Evolutionary conservation across 2,888 invertebrate genomes (phyloP), one percentile per base, ranked within the genome.

Genomic region (Melanophora roralis): DNA sequence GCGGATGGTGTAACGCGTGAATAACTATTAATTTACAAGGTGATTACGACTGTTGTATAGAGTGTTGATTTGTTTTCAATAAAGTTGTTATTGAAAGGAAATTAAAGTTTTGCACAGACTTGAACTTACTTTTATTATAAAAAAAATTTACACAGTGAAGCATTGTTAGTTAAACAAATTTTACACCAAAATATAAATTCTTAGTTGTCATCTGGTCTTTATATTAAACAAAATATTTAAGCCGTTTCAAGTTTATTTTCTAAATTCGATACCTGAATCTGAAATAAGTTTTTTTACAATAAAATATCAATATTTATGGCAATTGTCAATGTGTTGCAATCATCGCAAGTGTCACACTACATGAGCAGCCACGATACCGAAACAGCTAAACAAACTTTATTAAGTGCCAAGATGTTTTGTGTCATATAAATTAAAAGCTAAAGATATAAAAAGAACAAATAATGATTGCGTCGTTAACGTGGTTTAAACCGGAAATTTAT

Each of bases 11-110:
- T 49, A 36, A 64, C 14, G 19, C 49, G 49, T 47, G 14, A 60
- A 38, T 36, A 45, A 32, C 64, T 4, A 62, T 40, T 69, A 55
- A 64, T 69, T 76, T 53, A 23, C 43, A 53, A 76, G 68, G 45
- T 74, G 73, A 73, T 65, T 73, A 65, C 32, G 40, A 60, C 43
- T 60, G 11, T 27, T 60, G 11, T 49, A 38, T 27, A 36, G 47
- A 69, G 47, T 69, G 68, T 23, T 69, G 57, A 69, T 57, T 55
- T 69, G 55, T 47, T 57, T 16, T 57, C 57, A 51, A 72, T 62
- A 72, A 27, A 53, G 71, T 62, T 34, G 72, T 62, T 53, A 72
- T 53, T 45, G 43, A 38, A 53, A 43, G 62, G 51, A 71, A 71
- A 71, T 71, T 11, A 47, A 43, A 40, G 0, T 16, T 55, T 55